Evolutionary conservation across 1,140 invertebrate genomes (phyloP).

Genomic region (Pseudomyrmex gracilis): DNA sequence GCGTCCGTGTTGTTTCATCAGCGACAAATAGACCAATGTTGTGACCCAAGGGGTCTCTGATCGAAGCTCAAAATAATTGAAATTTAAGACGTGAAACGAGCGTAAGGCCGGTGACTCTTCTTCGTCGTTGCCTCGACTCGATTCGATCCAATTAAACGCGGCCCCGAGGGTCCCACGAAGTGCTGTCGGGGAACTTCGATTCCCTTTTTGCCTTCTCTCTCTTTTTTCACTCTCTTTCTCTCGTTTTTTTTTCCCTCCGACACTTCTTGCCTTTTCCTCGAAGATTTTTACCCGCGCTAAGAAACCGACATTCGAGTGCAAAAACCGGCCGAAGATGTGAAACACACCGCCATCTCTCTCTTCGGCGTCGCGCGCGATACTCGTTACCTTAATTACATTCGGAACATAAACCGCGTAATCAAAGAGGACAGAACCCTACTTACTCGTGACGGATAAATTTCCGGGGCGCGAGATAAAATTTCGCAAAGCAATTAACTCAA

Average conservation of each 20-base stretch:
- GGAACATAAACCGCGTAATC: slow-evolving; percentile 50
- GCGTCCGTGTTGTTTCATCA: slow-evolving; percentile 62
- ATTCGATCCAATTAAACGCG: slow-evolving; percentile 78
- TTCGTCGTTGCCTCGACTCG: slow-evolving; percentile 65
- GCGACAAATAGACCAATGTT: slow-evolving; percentile 69
- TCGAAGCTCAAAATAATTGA: slow-evolving; percentile 74
- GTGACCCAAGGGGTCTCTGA: slow-evolving; percentile 59
- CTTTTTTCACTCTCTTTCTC: background rate
- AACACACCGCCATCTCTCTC: background rate
- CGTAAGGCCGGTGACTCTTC: slow-evolving; percentile 57
- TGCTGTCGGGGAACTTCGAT: slow-evolving; percentile 61
- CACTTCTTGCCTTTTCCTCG: background rate
- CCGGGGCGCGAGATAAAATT: slow-evolving; percentile 15
- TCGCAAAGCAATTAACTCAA: slow-evolving; percentile 20
- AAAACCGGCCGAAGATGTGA: slow-evolving; percentile 44
- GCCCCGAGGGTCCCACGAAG: slow-evolving; percentile 59
- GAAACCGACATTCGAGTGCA: slow-evolving; percentile 45
- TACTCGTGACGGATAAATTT: slow-evolving; percentile 20
- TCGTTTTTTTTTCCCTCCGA: background rate
- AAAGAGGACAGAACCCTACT: slow-evolving; percentile 6
- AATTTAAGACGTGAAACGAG: slow-evolving; percentile 77
- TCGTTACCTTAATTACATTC: slow-evolving; percentile 55
- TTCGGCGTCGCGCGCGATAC: background rate
- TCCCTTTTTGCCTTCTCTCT: slow-evolving; percentile 50
- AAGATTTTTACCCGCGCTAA: slow-evolving; percentile 23